Evolutionary conservation across 2,797 vertebrate species (phyloP).

Genomic region (Rhinatrema bivittatum): DNA sequence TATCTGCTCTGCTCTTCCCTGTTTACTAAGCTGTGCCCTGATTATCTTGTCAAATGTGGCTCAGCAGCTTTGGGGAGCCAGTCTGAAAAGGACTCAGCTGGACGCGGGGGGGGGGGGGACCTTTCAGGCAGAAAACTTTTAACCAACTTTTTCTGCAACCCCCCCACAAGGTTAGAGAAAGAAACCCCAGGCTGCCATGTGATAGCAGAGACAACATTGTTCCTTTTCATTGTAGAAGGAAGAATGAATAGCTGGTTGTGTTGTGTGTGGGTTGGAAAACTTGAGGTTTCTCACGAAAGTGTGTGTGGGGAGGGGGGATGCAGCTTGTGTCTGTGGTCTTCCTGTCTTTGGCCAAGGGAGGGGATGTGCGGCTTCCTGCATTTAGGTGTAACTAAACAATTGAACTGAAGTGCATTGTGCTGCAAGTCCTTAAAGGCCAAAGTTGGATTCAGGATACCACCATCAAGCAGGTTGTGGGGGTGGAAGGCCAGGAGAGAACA

Average conservation of each 20-base stretch:
- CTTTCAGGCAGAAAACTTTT: slow-evolving; percentile 2
- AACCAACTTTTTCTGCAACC: neutral
- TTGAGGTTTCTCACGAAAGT: neutral
- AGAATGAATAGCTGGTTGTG: slow-evolving; percentile 26
- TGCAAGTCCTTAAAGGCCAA: no score
- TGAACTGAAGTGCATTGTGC: neutral
- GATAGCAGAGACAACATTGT: slow-evolving; percentile 54
- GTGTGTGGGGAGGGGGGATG: neutral
- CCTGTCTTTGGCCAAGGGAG: slow-evolving; percentile 1
- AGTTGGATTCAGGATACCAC: slow-evolving; percentile 1
- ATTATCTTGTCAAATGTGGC: slow-evolving; percentile 45
- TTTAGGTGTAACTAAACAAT: slow-evolving; percentile 11
- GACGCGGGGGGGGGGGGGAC: slow-evolving; percentile 8
- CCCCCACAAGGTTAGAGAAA: slow-evolving; percentile 37
- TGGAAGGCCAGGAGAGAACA: no score
- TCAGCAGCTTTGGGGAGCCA: neutral
- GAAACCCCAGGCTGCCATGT: slow-evolving; percentile 50
- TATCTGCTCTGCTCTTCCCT: neutral
- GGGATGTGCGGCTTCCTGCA: neutral
- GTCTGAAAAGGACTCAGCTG: slow-evolving; percentile 13
- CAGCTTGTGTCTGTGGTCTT: slow-evolving; percentile 6
- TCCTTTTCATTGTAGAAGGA: slow-evolving; percentile 39
- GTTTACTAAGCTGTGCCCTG: slow-evolving; percentile 6
- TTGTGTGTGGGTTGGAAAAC: slow-evolving; percentile 1
- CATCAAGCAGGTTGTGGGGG: slow-evolving; percentile 1